These are phyloP conservation scores for Melanostoma mellinum DNA, from an alignment of 2,888 invertebrate species.

Conservation along the genomic window DNA sequence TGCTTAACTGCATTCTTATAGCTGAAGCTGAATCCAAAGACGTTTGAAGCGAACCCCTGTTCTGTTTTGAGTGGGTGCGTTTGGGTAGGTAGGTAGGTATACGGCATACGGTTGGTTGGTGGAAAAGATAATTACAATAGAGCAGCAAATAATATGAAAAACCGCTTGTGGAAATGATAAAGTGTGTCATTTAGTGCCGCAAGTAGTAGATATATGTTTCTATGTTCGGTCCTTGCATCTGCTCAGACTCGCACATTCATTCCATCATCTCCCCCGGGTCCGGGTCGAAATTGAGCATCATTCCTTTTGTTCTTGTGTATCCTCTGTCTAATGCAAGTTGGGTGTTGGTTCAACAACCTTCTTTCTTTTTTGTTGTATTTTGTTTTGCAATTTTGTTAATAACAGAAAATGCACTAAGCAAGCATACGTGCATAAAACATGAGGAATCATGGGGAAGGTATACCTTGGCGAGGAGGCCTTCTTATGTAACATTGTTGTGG, in stretches of 20 bases:
- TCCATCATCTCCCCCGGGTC: conserved; percentile 4
- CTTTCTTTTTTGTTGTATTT: background rate
- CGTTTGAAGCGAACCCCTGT: conserved; percentile 2
- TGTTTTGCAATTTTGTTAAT: conserved; percentile 36
- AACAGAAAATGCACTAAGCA: conserved; percentile 47
- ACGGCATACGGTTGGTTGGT: conserved; percentile 26
- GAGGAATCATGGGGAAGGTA: conserved; percentile 19
- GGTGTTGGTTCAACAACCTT: conserved; percentile 51
- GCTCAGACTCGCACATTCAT: conserved; percentile 22
- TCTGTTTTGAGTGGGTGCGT: conserved; percentile 3
- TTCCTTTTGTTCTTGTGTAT: conserved; percentile 24
- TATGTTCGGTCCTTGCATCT: conserved; percentile 10
- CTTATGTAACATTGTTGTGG: conserved; percentile 60
- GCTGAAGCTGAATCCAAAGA: conserved; percentile 22
- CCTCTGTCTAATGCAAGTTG: conserved; percentile 6
- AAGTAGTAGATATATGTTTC: background rate
- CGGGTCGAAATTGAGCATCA: conserved; percentile 28
- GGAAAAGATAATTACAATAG: conserved; percentile 39
- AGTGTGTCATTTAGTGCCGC: conserved; percentile 42
- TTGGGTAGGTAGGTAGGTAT: background rate
- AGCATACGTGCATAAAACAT: conserved; percentile 25
- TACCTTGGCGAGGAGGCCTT: conserved; percentile 46
- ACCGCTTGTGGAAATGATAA: conserved; percentile 36
- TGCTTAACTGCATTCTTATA: conserved; percentile 61
- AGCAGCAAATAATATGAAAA: conserved; percentile 9